These are phyloP conservation scores for Tachyglossus aculeatus DNA, from an alignment of 2,797 vertebrate genomes.

Conservation along the genomic window DNA sequence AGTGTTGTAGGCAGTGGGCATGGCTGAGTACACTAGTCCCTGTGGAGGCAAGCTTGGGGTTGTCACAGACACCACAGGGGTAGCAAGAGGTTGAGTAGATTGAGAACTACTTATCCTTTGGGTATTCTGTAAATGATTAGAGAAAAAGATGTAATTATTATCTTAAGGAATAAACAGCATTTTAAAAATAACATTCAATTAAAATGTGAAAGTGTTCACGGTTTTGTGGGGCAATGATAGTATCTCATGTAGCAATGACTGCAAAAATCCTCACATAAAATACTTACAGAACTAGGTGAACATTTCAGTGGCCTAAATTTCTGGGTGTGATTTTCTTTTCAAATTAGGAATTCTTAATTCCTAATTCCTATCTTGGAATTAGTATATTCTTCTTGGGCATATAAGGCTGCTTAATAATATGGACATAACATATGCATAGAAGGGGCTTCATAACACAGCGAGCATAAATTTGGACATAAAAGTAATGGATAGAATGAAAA, in stretches of 20 bases:
- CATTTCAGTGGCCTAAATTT: not conserved
- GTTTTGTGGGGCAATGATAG: not conserved
- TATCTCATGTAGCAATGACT: constrained; percentile 12
- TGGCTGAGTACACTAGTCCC: constrained; percentile 93
- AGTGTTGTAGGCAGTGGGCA: constrained; percentile 96
- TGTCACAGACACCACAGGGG: constrained; percentile 96
- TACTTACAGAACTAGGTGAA: constrained; percentile 15
- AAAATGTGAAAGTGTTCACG: constrained; percentile 26
- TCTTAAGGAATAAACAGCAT: not conserved
- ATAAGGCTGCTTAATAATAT: not conserved
- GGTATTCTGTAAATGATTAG: constrained; percentile 82
- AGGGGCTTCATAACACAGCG: not conserved
- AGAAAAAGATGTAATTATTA: constrained; percentile 25
- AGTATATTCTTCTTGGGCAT: not conserved
- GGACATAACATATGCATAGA: not conserved
- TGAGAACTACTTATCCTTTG: constrained; percentile 96
- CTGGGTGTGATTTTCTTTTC: not conserved
- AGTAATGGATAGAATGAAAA: not conserved
- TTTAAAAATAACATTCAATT: constrained; percentile 16
- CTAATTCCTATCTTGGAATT: not conserved
- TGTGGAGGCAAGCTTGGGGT: constrained; percentile 95
- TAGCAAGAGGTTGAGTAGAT: constrained; percentile 89
- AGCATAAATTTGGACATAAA: not conserved
- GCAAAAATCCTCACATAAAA: constrained; percentile 7
- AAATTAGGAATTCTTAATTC: not conserved